Conservation (phyloP, 2,797 vertebrate species). For the Carcharodon carcharias region DNA sequence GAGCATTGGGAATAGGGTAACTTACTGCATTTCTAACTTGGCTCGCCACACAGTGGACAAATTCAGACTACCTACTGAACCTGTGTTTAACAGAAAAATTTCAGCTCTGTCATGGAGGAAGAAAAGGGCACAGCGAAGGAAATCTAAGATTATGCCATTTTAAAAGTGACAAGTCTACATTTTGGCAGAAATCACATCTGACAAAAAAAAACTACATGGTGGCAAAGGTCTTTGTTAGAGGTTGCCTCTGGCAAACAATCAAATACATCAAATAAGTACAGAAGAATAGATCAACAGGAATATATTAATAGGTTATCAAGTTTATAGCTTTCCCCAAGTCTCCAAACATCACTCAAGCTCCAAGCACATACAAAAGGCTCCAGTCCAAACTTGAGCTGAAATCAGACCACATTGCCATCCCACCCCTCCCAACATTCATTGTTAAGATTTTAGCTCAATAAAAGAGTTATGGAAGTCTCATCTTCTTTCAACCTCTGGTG, state of each 20-base stretch:
- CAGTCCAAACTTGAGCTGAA: background rate
- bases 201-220: background rate
- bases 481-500: background rate
- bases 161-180: background rate
- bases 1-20: background rate
- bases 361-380: background rate
- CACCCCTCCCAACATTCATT: too few species aligned
- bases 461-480: background rate
- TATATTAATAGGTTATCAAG: background rate
- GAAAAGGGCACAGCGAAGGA: background rate
- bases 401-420: too few species aligned
- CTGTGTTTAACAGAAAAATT: background rate
- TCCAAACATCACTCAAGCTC: background rate
- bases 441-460: background rate
- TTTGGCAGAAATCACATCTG: background rate
- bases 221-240: background rate
- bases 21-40: background rate
- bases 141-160: background rate
- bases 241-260: background rate
- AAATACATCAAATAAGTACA: background rate
- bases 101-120: background rate
- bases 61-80: background rate
- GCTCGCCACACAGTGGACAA: background rate
- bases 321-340: background rate
- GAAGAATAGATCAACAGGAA: background rate